Base-by-base conservation (phyloP, 2,888 invertebrate species). In the Tyria jacobaeae region DNA sequence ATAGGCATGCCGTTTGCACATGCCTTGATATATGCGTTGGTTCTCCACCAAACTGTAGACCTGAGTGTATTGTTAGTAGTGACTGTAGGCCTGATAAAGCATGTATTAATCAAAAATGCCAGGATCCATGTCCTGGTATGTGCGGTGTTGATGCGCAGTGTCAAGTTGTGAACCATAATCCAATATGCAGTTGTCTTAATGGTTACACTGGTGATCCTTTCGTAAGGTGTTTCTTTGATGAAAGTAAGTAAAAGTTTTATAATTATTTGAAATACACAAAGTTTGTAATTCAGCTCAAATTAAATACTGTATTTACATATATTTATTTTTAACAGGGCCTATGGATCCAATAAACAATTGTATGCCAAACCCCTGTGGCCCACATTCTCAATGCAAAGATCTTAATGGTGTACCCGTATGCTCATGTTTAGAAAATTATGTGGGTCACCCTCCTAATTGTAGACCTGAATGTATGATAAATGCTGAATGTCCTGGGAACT, bases 91-190 rank as follows among this genome's bases (percentile, higher is more conserved):
- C 96, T 71, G 94, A 97, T 77, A 95, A 95, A 89, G 96, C 97
- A 53, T 97, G 97, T 84, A 95, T 96, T 72, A 96, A 96, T 85
- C 96, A 96, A 84, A 96, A 96, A 89, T 97, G 97, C 85, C 93
- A 94, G 64, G 96, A 97, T 88, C 97, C 97, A 35, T 97, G 97
- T 86, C 95, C 95, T 55, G 96, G 96, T 71, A 96, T 96, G 62
- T 97, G 97, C 81, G 97, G 97, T 57, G 91, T 95, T 59, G 96
- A 97, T 82, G 97, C 97, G 44, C 94, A 95, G 78, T 97, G 97
- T 83, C 96, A 96, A 92, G 97, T 97, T 56, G 95, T 96, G 53
- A 96, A 96, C 81, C 97, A 97, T 84, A 97, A 96, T 83, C 97
- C 97, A 4, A 95, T 97, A 78, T 97, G 97, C 88, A 96, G 96